Evolutionary conservation across 2,797 vertebrate species (phyloP).

Genomic region (Malacoctenus gilli): DNA sequence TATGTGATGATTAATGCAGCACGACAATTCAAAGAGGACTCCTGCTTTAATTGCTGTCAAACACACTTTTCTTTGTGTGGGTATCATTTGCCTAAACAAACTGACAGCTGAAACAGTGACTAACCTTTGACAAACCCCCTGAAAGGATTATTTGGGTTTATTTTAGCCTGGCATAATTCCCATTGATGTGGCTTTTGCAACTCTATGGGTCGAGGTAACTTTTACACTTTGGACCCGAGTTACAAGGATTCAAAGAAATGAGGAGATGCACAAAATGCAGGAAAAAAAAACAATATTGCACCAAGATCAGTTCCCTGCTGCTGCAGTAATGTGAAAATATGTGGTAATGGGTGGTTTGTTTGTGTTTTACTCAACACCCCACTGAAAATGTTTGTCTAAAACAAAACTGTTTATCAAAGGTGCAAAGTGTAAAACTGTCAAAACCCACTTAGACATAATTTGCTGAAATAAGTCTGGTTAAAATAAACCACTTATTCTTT

Average conservation of each 20-base stretch:
- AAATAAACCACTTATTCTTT: constrained; percentile 1
- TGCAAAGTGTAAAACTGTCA: background rate
- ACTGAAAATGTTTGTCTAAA: too few relatives aligned
- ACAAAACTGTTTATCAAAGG: too few relatives aligned
- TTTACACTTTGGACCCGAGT: too few relatives aligned
- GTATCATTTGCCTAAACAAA: constrained; percentile 1
- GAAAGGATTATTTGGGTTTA: background rate
- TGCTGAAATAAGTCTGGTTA: background rate
- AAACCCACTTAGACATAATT: background rate
- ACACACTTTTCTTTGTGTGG: background rate
- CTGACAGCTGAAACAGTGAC: background rate
- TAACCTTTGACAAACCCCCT: constrained; percentile 10
- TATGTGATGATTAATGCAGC: background rate
- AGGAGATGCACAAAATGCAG: background rate
- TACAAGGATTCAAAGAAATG: background rate
- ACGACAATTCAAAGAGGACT: background rate
- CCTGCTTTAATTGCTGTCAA: background rate
- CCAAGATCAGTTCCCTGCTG: too few relatives aligned
- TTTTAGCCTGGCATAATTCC: background rate
- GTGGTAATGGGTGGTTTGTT: too few relatives aligned
- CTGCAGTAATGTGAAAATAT: too few relatives aligned
- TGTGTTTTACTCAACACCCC: too few relatives aligned
- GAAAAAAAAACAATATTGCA: too few relatives aligned
- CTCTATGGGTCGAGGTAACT: background rate
- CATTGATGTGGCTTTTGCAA: background rate